These are phyloP conservation scores for Diloba caeruleocephala DNA, from an alignment of 2,888 invertebrate genomes.

Conservation along the genomic window DNA sequence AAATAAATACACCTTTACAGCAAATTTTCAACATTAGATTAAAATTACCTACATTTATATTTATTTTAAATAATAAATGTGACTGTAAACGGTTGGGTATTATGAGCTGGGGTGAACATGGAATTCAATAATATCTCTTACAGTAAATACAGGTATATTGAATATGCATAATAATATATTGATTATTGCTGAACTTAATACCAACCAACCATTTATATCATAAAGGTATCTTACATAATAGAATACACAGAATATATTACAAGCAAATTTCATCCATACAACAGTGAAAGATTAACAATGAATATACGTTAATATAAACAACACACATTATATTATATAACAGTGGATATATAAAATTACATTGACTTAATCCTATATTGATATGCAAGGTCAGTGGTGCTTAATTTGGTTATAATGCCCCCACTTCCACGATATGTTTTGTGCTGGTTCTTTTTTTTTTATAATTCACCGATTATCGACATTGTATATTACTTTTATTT, in stretches of 20 bases:
- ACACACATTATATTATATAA: conserved; percentile 59
- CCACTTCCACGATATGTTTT: conserved; percentile 75
- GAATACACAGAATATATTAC: conserved; percentile 49
- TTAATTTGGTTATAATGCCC: conserved; percentile 44
- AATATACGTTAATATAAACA: conserved; percentile 56
- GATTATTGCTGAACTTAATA: conserved; percentile 39
- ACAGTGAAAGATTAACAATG: conserved; percentile 62
- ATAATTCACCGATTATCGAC: conserved; percentile 30
- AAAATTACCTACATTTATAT: conserved; percentile 73
- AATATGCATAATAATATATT: conserved; percentile 17
- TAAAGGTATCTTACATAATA: conserved; percentile 31
- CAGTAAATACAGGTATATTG: conserved; percentile 10
- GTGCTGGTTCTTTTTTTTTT: conserved; percentile 70
- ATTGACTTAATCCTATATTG: conserved; percentile 71
- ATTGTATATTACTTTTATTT: conserved; percentile 26
- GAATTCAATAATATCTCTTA: conserved; percentile 26
- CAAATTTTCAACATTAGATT: conserved; percentile 78
- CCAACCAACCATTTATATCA: conserved; percentile 29
- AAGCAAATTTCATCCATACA: conserved; percentile 60
- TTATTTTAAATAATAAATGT: conserved; percentile 84
- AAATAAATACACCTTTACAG: conserved; percentile 86
- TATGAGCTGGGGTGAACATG: conserved; percentile 40
- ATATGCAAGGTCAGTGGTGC: conserved; percentile 76
- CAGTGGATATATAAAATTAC: conserved; percentile 62
- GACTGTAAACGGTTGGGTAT: conserved; percentile 75